Percentiles rank a stretch among this genome's conserved stretches.
Conservation (phyloP, 2,888 invertebrate genomes). For the Eurytoma californica region DNA sequence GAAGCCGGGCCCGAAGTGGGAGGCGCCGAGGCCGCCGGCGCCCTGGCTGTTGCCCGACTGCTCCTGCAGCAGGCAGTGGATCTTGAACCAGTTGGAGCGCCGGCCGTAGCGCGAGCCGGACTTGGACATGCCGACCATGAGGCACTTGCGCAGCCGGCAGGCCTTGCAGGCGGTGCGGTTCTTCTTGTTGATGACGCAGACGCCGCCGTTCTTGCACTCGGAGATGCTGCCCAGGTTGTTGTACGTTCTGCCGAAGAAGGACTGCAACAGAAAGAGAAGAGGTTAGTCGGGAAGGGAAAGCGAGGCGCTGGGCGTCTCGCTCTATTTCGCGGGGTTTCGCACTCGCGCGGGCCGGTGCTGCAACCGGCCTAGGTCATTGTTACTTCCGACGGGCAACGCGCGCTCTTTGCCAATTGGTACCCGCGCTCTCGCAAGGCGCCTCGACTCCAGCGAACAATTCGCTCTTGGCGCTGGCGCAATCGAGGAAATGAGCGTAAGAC, state of each 20-base stretch:
- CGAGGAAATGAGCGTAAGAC: constrained; percentile 55
- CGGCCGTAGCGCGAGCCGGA: constrained; percentile 93
- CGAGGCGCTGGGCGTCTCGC: too few species aligned
- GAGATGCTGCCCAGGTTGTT: constrained; percentile 92
- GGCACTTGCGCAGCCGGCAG: constrained; percentile 90
- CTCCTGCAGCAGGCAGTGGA: constrained; percentile 91
- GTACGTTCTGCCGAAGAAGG: constrained; percentile 94
- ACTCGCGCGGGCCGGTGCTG: constrained; percentile 18
- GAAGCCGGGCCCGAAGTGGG: constrained; percentile 65
- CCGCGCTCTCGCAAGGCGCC: constrained; percentile 9
- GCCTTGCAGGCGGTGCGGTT: constrained; percentile 95
- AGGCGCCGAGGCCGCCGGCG: constrained; percentile 54
- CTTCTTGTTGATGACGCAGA: constrained; percentile 94
- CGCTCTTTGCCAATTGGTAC: constrained; percentile 9
- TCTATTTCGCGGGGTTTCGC: too few species aligned
- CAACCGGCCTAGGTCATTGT: constrained; percentile 56
- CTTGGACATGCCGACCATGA: constrained; percentile 93
- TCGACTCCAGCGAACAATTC: constrained; percentile 38
- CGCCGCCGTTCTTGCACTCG: constrained; percentile 94
- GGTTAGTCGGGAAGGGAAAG: too few species aligned
- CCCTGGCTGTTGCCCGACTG: constrained; percentile 75
- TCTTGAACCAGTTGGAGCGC: constrained; percentile 95
- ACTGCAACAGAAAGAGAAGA: constrained; percentile 80
- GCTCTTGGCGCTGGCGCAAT: constrained; percentile 47
- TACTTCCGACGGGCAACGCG: constrained; percentile 55